Conservation (phyloP, 2,113 vertebrate species). For the Equus quagga region DNA sequence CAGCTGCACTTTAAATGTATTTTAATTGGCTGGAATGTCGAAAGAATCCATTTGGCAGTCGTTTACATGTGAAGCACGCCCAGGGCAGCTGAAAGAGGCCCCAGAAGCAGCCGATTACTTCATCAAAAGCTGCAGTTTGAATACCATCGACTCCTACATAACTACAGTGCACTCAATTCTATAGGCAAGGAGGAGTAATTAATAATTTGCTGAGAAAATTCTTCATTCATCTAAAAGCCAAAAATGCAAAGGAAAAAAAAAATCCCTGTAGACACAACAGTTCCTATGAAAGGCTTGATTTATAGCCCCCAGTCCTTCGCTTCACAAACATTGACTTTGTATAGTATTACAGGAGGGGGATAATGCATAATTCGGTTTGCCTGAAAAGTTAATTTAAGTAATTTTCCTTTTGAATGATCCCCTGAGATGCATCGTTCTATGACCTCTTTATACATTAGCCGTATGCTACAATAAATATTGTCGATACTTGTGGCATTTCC, state of each 20-base stretch:
- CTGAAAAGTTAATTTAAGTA: slow-evolving; percentile 81
- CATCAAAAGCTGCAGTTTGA: slow-evolving; percentile 87
- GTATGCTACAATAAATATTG: slow-evolving; percentile 76
- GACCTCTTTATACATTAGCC: slow-evolving; percentile 76
- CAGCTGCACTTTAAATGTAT: slow-evolving; percentile 91
- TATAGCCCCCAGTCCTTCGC: slow-evolving; percentile 30
- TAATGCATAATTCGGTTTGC: slow-evolving; percentile 75
- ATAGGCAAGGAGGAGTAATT: slow-evolving; percentile 83
- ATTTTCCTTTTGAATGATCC: slow-evolving; percentile 81
- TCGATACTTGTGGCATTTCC: slow-evolving; percentile 68
- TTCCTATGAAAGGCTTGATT: slow-evolving; percentile 73
- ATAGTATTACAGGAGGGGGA: slow-evolving; percentile 70
- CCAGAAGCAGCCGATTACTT: slow-evolving; percentile 90
- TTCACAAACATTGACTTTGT: slow-evolving; percentile 81
- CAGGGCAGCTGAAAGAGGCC: slow-evolving; percentile 91
- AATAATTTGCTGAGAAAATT: slow-evolving; percentile 83
- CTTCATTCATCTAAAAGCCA: slow-evolving; percentile 78
- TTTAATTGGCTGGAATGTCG: slow-evolving; percentile 91
- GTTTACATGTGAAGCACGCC: slow-evolving; percentile 93
- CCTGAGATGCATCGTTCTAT: slow-evolving; percentile 69
- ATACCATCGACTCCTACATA: slow-evolving; percentile 85
- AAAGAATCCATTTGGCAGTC: slow-evolving; percentile 92
- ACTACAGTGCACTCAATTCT: slow-evolving; percentile 81
- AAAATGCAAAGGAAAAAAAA: slow-evolving; percentile 47
- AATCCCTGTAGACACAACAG: slow-evolving; percentile 27